A percentile compares a stretch with the other conserved stretches of the same genome.
Conservation (phyloP, 2,888 invertebrate species). For the Dryobotodes eremita region DNA sequence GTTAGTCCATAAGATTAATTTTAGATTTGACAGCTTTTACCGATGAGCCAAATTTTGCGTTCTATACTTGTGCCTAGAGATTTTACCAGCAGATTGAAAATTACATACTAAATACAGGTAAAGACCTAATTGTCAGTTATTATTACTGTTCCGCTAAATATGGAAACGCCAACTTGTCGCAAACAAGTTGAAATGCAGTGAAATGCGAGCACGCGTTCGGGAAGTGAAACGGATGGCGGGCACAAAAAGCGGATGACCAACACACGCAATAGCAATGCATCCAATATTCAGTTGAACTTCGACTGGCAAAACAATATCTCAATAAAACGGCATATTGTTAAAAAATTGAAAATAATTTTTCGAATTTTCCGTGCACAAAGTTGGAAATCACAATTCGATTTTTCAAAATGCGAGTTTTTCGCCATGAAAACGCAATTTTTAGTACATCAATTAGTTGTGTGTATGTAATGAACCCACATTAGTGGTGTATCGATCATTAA, state of each 20-base stretch:
- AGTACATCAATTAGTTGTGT: slow-evolving; percentile 12
- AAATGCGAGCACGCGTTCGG: neutral
- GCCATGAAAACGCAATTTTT: neutral
- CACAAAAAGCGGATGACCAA: neutral
- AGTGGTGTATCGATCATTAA: slow-evolving; percentile 78
- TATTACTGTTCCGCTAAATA: too few species aligned
- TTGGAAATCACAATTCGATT: neutral
- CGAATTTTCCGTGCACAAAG: neutral
- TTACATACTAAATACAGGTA: neutral
- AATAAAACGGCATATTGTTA: neutral
- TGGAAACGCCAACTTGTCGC: neutral
- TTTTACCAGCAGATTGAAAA: neutral
- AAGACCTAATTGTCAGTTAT: neutral
- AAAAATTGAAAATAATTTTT: neutral
- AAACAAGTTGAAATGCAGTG: neutral
- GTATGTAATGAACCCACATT: slow-evolving; percentile 38
- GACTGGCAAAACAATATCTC: neutral
- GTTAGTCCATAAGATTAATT: neutral
- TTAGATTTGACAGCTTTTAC: neutral
- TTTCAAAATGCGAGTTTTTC: neutral
- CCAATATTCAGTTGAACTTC: neutral
- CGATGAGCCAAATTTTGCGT: neutral
- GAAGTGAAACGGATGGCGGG: neutral
- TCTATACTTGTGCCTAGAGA: neutral
- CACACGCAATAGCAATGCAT: neutral